Conservation (phyloP, 2,797 vertebrate species). For the Xerus rutilus region DNA sequence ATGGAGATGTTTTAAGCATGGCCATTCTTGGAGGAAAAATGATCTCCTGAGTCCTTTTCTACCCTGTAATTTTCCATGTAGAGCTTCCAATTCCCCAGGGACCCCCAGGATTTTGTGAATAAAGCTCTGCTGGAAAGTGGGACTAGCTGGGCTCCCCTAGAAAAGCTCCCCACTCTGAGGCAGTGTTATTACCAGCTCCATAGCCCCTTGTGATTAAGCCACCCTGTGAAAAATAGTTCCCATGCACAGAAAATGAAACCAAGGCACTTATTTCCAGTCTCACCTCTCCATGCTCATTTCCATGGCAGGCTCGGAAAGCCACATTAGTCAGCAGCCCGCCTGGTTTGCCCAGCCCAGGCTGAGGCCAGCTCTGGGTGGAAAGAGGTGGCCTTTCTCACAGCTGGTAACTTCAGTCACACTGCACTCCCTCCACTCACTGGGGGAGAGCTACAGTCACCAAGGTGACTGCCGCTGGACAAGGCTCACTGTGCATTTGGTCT, state of each 20-base stretch:
- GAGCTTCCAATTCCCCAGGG: too few relatives aligned
- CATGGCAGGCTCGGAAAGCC: neutral
- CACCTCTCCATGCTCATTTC: neutral
- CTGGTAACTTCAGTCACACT: accelerated
- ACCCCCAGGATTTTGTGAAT: neutral
- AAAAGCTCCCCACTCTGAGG: neutral
- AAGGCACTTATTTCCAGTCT: neutral
- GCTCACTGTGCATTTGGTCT: neutral
- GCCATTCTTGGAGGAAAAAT: neutral
- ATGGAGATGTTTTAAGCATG: neutral
- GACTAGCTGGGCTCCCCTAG: neutral
- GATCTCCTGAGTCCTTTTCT: neutral
- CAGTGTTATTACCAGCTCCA: neutral
- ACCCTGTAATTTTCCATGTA: neutral
- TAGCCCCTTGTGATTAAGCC: neutral
- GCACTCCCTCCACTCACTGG: neutral
- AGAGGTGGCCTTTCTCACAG: neutral
- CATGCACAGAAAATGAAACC: neutral
- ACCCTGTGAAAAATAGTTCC: neutral
- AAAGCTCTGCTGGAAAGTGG: neutral
- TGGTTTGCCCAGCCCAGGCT: accelerated
- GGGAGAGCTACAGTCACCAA: neutral
- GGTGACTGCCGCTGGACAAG: neutral
- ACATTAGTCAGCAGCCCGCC: neutral
- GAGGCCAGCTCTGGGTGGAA: neutral